Evolutionary conservation across 2,113 vertebrate genomes (phyloP).

Genomic region (Corydoras maculifer): DNA sequence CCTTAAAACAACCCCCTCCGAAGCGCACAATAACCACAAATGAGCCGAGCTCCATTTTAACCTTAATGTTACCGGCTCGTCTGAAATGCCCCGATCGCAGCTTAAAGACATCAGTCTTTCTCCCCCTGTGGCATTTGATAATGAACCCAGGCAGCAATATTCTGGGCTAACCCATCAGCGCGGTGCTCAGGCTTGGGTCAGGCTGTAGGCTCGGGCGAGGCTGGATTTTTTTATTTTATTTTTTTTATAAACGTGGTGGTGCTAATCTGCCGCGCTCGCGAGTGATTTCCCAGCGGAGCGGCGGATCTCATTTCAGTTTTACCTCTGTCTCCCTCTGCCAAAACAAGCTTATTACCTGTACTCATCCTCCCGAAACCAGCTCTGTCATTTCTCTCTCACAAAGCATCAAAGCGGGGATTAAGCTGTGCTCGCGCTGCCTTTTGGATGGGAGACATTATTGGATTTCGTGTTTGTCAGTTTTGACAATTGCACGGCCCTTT

Average conservation of each 20-base stretch:
- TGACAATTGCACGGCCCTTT: neutral
- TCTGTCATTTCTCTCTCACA: slow-evolving; percentile 37
- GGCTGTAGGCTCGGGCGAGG: slow-evolving; percentile 1
- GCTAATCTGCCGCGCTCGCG: slow-evolving; percentile 9
- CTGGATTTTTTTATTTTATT: neutral
- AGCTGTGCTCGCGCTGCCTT: slow-evolving; percentile 8
- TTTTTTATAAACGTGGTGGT: neutral
- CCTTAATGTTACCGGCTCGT: neutral
- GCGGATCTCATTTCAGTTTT: slow-evolving; percentile 14
- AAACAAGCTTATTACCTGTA: slow-evolving; percentile 29
- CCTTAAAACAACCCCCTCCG: neutral
- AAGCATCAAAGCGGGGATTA: slow-evolving; percentile 29
- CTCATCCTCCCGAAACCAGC: slow-evolving; percentile 5
- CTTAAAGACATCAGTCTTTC: slow-evolving; percentile 13
- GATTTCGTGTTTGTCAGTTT: slow-evolving; percentile 14
- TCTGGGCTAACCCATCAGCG: slow-evolving; percentile 4
- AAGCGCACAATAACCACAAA: slow-evolving; percentile 2
- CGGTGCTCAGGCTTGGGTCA: slow-evolving; percentile 2
- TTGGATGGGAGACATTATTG: slow-evolving; percentile 3
- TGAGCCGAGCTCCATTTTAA: slow-evolving; percentile 15
- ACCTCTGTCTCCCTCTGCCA: slow-evolving; percentile 22
- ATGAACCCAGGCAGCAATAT: neutral
- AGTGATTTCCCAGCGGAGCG: slow-evolving; percentile 21
- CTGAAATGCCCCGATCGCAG: slow-evolving; percentile 15
- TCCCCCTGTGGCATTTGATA: slow-evolving; percentile 6